A percentile compares a stretch with the other conserved stretches of the same genome.
Conservation (phyloP, 2,113 vertebrate genomes). For the Corythoichthys haematopterus region DNA sequence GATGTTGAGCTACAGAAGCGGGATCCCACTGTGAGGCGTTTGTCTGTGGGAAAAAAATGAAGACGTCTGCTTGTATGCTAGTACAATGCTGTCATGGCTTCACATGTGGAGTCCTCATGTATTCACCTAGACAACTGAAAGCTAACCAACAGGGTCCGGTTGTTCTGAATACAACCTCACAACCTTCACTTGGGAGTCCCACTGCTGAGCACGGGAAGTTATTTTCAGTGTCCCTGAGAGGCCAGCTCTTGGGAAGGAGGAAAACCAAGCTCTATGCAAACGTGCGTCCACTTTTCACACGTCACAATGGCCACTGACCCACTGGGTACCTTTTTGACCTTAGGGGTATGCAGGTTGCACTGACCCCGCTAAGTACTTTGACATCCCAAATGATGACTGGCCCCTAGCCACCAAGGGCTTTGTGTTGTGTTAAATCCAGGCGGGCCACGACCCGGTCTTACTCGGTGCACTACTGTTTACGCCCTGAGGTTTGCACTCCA, state of each 20-base stretch:
- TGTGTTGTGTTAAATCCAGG: slow-evolving; percentile 50
- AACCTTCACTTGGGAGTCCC: slow-evolving; percentile 63
- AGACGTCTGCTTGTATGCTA: slow-evolving; percentile 67
- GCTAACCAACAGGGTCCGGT: slow-evolving; percentile 32
- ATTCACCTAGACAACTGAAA: slow-evolving; percentile 40
- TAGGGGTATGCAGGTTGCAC: slow-evolving; percentile 33
- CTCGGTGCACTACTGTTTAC: slow-evolving; percentile 59
- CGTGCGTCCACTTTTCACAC: slow-evolving; percentile 3
- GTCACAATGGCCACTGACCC: slow-evolving; percentile 2
- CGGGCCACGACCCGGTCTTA: slow-evolving; percentile 53
- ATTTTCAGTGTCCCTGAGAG: slow-evolving; percentile 72
- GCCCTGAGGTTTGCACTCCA: slow-evolving; percentile 55
- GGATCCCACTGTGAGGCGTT: slow-evolving; percentile 39
- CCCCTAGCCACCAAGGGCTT: slow-evolving; percentile 50
- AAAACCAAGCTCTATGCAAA: slow-evolving; percentile 5
- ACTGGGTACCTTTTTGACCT: slow-evolving; percentile 49
- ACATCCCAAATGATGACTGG: slow-evolving; percentile 47
- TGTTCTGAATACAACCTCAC: slow-evolving; percentile 47
- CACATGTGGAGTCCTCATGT: slow-evolving; percentile 40
- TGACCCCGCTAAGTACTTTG: slow-evolving; percentile 47
- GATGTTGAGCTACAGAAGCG: slow-evolving; percentile 73
- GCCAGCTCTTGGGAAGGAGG: slow-evolving; percentile 61
- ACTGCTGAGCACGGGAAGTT: slow-evolving; percentile 70
- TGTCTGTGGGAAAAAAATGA: slow-evolving; percentile 55
- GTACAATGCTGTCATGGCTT: slow-evolving; percentile 45